Conservation (phyloP, 2,888 invertebrate genomes). For the Rhyacophila evoluta region DNA sequence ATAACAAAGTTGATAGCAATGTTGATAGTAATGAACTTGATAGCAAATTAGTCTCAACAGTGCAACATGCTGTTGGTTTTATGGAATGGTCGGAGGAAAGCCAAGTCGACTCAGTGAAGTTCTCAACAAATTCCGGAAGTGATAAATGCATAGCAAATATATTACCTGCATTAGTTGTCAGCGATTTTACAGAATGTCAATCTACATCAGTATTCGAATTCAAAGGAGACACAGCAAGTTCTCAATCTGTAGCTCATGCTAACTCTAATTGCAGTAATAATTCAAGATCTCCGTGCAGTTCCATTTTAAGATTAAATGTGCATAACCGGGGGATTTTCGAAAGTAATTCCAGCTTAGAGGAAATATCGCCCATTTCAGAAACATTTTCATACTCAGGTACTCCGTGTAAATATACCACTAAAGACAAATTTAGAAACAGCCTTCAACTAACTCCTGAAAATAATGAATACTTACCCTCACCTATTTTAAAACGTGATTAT, state of each 20-base stretch:
- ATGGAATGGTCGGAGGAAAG: background rate
- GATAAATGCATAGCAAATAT: background rate
- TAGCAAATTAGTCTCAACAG: background rate
- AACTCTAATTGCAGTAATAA: background rate
- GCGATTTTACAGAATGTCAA: background rate
- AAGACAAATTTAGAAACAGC: background rate
- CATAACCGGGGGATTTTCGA: background rate
- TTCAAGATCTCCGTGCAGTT: background rate
- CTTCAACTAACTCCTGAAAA: constrained; percentile 30
- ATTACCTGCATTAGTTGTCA: background rate
- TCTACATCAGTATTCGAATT: constrained; percentile 23
- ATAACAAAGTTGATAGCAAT: background rate
- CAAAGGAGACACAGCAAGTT: background rate
- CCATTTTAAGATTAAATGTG: background rate
- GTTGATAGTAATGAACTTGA: background rate
- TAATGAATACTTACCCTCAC: constrained; percentile 25
- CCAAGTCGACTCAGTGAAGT: background rate
- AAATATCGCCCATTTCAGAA: background rate
- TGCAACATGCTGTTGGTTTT: background rate
- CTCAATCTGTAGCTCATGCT: background rate
- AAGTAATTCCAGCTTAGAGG: background rate
- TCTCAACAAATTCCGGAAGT: background rate
- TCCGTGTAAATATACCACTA: background rate
- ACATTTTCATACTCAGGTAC: background rate
- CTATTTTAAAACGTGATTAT: constrained; percentile 30